A percentile compares a stretch with the other conserved stretches of the same genome.
phyloP scores from a whole-genome alignment of 2,797 vertebrate genomes.

The Anniella stebbinsi region DNA sequence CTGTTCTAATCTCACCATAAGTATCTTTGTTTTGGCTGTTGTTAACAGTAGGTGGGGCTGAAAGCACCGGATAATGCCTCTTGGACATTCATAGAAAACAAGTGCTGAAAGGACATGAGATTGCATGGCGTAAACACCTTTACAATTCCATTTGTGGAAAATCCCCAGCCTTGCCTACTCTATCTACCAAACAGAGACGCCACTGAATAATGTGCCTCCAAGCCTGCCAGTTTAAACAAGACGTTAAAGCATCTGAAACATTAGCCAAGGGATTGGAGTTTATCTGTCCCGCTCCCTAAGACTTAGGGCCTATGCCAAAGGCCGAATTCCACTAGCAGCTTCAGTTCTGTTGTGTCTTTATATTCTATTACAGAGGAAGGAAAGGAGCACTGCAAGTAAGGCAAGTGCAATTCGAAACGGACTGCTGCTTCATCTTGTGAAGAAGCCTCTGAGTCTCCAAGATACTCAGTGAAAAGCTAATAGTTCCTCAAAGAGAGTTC shows the following conservation, averaged over 20 bases:
- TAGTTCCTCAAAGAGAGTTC: conserved; percentile 7
- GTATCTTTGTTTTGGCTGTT: neutral
- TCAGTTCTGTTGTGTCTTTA: conserved; percentile 36
- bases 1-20: neutral
- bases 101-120: neutral
- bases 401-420: conserved; percentile 3
- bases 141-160: neutral
- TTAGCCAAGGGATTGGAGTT: conserved; percentile 13
- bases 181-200: neutral
- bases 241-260: conserved; percentile 31
- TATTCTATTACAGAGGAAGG: conserved; percentile 53
- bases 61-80: neutral
- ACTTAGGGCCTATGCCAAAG: neutral
- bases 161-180: neutral
- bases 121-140: neutral
- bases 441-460: neutral
- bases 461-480: neutral
- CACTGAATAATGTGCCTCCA: neutral
- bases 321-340: conserved; percentile 50
- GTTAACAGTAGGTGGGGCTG: neutral
- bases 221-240: conserved; percentile 41
- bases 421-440: conserved; percentile 39
- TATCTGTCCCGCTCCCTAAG: neutral
- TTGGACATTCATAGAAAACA: neutral
- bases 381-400: conserved; percentile 16